phyloP scores from a whole-genome alignment of 1,140 invertebrate species.

The Pomacea maculata region DNA sequence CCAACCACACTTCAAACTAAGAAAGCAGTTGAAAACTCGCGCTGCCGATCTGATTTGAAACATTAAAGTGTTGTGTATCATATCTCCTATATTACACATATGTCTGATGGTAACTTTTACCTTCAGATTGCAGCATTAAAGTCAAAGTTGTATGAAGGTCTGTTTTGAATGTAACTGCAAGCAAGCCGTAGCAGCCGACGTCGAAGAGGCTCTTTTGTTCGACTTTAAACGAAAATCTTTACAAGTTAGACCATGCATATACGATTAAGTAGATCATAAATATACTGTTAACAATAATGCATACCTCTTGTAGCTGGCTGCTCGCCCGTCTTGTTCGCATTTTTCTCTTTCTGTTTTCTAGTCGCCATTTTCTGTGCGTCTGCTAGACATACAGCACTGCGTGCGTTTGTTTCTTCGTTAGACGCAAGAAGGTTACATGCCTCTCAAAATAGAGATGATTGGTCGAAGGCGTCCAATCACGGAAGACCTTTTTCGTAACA shows the following conservation, averaged over 20 bases:
- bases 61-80: background rate
- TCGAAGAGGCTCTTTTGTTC: slow-evolving; percentile 16
- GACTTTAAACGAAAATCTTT: slow-evolving; percentile 26
- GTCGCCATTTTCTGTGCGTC: slow-evolving; percentile 44
- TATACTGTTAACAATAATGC: background rate
- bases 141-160: background rate
- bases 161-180: background rate
- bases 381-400: slow-evolving; percentile 27
- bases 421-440: background rate
- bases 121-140: background rate
- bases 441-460: background rate
- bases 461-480: background rate
- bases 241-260: slow-evolving; percentile 7
- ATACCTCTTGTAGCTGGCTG: background rate
- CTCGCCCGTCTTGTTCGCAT: slow-evolving; percentile 26
- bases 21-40: background rate
- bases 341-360: slow-evolving; percentile 34
- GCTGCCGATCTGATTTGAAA: background rate
- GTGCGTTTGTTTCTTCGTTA: slow-evolving; percentile 9
- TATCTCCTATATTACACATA: background rate
- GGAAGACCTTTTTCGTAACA: too few species aligned
- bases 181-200: slow-evolving; percentile 20
- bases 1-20: background rate
- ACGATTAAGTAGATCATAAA: background rate
- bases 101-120: background rate